Conservation (phyloP, 2,888 invertebrate genomes). For the Nudaria mundana region DNA sequence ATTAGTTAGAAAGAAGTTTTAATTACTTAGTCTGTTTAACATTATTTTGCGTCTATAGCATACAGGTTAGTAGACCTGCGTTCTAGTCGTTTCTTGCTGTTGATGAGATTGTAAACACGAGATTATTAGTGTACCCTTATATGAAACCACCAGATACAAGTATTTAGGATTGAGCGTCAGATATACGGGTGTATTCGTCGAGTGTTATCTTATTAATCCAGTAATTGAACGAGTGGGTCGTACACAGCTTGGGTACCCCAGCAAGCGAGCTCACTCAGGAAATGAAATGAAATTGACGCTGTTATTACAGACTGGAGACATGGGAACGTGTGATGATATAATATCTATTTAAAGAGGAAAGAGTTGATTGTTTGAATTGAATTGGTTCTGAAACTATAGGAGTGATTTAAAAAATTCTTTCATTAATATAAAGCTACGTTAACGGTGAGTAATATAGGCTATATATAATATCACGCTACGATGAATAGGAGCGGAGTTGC, state of each 20-base stretch:
- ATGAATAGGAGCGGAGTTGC: too few species aligned
- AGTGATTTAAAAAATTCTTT: too few species aligned
- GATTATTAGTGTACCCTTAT: background rate
- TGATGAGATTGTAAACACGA: background rate
- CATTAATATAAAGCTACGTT: too few species aligned
- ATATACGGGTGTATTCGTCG: slow-evolving; percentile 46
- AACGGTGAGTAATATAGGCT: too few species aligned
- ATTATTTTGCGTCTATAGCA: too few species aligned
- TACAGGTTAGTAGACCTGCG: too few species aligned
- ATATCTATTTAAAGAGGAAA: too few species aligned
- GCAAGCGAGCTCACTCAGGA: slow-evolving; percentile 55
- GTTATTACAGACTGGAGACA: slow-evolving; percentile 48
- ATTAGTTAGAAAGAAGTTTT: slow-evolving; percentile 7
- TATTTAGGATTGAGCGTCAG: slow-evolving; percentile 14
- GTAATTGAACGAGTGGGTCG: slow-evolving; percentile 59
- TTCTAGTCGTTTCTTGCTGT: too few species aligned
- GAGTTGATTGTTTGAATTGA: too few species aligned
- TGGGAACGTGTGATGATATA: slow-evolving; percentile 41
- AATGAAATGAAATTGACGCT: slow-evolving; percentile 74
- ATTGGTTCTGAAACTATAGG: too few species aligned
- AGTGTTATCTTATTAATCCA: slow-evolving; percentile 62
- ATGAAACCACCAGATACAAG: background rate
- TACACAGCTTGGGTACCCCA: slow-evolving; percentile 27
- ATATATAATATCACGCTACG: too few species aligned
- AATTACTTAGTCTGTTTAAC: background rate